These are phyloP conservation scores for Agonopterix arenella DNA, from an alignment of 2,888 invertebrate species.

Conservation along the genomic window DNA sequence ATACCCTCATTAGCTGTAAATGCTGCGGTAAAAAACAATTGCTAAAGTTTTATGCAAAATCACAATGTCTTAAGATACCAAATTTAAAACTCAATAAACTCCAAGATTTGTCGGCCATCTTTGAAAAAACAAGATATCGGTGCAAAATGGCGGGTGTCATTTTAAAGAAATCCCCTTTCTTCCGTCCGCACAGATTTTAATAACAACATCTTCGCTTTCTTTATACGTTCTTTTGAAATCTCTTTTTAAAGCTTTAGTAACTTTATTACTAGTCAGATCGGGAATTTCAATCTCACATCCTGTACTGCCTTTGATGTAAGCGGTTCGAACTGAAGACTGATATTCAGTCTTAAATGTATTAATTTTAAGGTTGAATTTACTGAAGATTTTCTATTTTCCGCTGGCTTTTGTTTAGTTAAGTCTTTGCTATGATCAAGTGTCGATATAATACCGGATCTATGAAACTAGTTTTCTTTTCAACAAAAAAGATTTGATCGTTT, in stretches of 20 bases:
- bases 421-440: too few species aligned
- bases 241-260: constrained; percentile 55
- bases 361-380: background rate
- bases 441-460: too few species aligned
- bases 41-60: constrained; percentile 24
- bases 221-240: constrained; percentile 68
- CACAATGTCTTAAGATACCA: constrained; percentile 22
- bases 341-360: constrained; percentile 22
- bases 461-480: too few species aligned
- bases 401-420: background rate
- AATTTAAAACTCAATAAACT: constrained; percentile 56
- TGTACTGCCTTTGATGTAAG: constrained; percentile 67
- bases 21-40: constrained; percentile 22
- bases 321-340: constrained; percentile 18
- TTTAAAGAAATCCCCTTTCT: constrained; percentile 37
- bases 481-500: too few species aligned
- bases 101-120: constrained; percentile 50
- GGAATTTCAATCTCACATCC: constrained; percentile 74
- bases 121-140: constrained; percentile 32
- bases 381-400: background rate
- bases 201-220: constrained; percentile 59
- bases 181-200: constrained; percentile 57
- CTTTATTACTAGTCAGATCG: constrained; percentile 74
- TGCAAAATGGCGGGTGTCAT: constrained; percentile 43
- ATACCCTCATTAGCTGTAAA: background rate